Percentiles rank a stretch among this genome's conserved stretches.
Evolutionary conservation across 2,113 vertebrate genomes (phyloP).

Genomic region (Hippocampus barbouri): DNA sequence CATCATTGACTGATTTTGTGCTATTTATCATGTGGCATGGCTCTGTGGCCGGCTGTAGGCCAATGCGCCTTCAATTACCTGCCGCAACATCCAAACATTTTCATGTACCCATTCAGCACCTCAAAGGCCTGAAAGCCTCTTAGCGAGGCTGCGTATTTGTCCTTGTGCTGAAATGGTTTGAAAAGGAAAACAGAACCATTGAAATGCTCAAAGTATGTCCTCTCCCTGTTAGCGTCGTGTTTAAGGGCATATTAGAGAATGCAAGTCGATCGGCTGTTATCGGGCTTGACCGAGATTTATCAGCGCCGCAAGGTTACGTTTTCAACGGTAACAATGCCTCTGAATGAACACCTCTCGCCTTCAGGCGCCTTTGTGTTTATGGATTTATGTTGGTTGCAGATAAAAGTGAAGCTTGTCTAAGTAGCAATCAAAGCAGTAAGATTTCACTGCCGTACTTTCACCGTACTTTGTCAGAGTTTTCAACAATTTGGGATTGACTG

Average conservation of each 20-base stretch:
- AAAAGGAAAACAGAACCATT: constrained; percentile 13
- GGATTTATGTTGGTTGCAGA: constrained; percentile 51
- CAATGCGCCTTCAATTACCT: constrained; percentile 57
- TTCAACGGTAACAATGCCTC: constrained; percentile 28
- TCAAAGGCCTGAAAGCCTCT: constrained; percentile 48
- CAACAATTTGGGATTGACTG: background rate
- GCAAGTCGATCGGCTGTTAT: constrained; percentile 46
- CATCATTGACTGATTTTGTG: constrained; percentile 64
- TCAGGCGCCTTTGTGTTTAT: constrained; percentile 58
- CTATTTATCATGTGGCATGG: constrained; percentile 62
- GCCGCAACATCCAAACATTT: constrained; percentile 60
- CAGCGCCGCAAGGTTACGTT: constrained; percentile 39
- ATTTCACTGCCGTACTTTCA: too few relatives aligned
- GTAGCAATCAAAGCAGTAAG: background rate
- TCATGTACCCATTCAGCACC: constrained; percentile 52
- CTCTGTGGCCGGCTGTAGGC: constrained; percentile 60
- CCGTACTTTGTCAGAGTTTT: background rate
- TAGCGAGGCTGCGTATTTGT: constrained; percentile 26
- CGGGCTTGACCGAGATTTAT: constrained; percentile 49
- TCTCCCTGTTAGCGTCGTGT: constrained; percentile 14
- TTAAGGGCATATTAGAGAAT: constrained; percentile 51
- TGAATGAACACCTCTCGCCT: constrained; percentile 29
- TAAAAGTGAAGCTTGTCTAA: constrained; percentile 39
- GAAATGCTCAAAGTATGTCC: constrained; percentile 26
- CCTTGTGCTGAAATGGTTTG: constrained; percentile 48